Conservation (phyloP, 2,113 vertebrate genomes). For the Psephotus haematonotus region DNA sequence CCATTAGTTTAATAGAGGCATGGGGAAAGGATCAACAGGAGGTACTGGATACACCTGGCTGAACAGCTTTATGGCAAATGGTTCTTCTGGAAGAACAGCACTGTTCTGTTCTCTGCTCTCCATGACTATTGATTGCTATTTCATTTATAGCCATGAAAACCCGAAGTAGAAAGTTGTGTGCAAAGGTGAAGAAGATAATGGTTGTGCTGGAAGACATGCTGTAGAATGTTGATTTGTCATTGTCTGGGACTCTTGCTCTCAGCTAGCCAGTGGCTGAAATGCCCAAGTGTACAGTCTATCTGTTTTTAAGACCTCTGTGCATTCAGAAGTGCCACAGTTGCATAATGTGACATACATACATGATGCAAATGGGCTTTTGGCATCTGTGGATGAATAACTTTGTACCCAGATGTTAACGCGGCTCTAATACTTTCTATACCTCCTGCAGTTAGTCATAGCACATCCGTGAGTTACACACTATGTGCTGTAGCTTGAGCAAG, state of each 20-base stretch:
- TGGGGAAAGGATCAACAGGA: neutral
- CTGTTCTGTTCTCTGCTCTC: neutral
- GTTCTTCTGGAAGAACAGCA: neutral
- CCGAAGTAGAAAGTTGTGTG: neutral
- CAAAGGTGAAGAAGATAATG: neutral
- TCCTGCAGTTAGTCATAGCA: neutral
- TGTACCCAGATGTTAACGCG: neutral
- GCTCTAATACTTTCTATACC: neutral
- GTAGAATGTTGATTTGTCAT: rapidly evolving
- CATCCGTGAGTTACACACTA: rapidly evolving
- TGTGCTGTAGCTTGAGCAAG: neutral
- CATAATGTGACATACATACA: rapidly evolving
- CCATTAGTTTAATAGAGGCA: neutral
- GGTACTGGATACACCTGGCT: neutral
- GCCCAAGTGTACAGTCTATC: rapidly evolving
- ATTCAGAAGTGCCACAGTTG: neutral
- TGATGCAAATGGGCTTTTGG: neutral
- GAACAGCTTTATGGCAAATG: neutral
- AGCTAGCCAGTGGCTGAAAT: neutral
- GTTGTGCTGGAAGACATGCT: neutral
- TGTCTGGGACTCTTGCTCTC: neutral
- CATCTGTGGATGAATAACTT: neutral
- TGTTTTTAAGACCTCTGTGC: neutral
- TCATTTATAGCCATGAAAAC: neutral
- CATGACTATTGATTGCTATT: rapidly evolving